Conservation (phyloP, 2,113 vertebrate species). For the Aspidoscelis tigris region DNA sequence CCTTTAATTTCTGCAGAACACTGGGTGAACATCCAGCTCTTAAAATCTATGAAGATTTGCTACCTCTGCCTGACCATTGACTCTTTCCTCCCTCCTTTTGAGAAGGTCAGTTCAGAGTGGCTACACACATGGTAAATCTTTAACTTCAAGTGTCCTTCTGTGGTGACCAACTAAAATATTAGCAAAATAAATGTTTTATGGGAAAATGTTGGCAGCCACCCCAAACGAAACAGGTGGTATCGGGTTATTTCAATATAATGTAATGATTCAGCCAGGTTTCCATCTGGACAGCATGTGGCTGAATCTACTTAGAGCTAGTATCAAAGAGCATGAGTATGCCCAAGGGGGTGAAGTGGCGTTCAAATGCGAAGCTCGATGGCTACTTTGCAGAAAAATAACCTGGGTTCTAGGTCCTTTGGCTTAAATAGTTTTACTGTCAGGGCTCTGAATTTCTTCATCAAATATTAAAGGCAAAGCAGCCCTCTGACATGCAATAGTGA, state of each 20-base stretch:
- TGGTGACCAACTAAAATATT: constrained; percentile 87
- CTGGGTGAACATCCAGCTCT: constrained; percentile 58
- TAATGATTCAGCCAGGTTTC: constrained; percentile 91
- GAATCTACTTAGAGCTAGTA: constrained; percentile 82
- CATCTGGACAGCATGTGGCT: constrained; percentile 87
- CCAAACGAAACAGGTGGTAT: constrained; percentile 91
- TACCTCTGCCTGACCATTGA: constrained; percentile 42
- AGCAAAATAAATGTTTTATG: constrained; percentile 89
- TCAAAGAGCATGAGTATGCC: constrained; percentile 83
- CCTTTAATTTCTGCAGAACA: constrained; percentile 55
- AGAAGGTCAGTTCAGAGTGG: constrained; percentile 54
- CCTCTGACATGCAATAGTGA: constrained; percentile 77
- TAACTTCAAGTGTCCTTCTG: constrained; percentile 85
- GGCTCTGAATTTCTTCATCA: constrained; percentile 83
- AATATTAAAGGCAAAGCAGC: constrained; percentile 81
- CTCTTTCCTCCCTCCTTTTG: constrained; percentile 24
- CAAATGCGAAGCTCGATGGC: constrained; percentile 80
- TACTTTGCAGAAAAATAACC: constrained; percentile 82
- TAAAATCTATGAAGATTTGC: constrained; percentile 65
- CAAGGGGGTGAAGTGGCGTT: constrained; percentile 75
- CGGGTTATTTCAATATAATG: constrained; percentile 94
- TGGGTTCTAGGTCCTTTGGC: constrained; percentile 78
- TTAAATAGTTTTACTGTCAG: constrained; percentile 84
- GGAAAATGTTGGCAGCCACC: constrained; percentile 85
- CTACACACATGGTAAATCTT: constrained; percentile 83